phyloP scores from a whole-genome alignment of 2,113 vertebrate genomes.

The Amblyornis subalaris region DNA sequence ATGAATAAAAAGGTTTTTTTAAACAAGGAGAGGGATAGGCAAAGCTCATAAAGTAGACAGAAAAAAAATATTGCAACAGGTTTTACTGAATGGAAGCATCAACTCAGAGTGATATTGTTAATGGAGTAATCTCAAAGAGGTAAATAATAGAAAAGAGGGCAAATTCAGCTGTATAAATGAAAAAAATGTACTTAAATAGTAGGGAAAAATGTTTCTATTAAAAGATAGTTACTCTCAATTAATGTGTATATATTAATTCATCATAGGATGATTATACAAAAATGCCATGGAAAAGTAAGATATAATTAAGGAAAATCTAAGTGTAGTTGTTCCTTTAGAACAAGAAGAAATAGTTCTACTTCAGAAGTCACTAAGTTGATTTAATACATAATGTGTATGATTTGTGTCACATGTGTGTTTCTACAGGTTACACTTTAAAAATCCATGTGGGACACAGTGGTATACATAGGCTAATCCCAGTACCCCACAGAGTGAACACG shows the following conservation, averaged over 20 bases:
- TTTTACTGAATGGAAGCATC: not conserved
- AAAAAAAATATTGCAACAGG: not conserved
- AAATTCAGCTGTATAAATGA: not conserved
- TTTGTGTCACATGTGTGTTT: not conserved
- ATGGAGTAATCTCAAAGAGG: not conserved
- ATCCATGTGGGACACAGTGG: not conserved
- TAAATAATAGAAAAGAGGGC: not conserved
- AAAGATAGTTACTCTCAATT: not conserved
- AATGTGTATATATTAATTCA: not conserved
- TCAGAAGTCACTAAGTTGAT: not conserved
- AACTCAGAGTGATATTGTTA: not conserved
- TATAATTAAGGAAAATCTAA: not conserved
- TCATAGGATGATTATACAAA: not conserved
- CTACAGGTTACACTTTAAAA: not conserved
- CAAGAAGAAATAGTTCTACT: not conserved
- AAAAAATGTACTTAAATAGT: not conserved
- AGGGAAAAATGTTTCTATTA: not conserved
- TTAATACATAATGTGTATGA: accelerated
- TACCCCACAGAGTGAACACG: not conserved
- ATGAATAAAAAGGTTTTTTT: not conserved
- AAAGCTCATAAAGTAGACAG: not conserved
- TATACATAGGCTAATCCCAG: not conserved
- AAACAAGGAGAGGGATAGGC: not conserved
- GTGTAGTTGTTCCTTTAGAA: not conserved
- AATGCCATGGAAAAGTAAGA: not conserved